A percentile compares a stretch with the other conserved stretches of the same genome.
These are phyloP conservation scores for Lasiommata megera DNA, from an alignment of 2,888 invertebrate genomes.

Conservation along the genomic window DNA sequence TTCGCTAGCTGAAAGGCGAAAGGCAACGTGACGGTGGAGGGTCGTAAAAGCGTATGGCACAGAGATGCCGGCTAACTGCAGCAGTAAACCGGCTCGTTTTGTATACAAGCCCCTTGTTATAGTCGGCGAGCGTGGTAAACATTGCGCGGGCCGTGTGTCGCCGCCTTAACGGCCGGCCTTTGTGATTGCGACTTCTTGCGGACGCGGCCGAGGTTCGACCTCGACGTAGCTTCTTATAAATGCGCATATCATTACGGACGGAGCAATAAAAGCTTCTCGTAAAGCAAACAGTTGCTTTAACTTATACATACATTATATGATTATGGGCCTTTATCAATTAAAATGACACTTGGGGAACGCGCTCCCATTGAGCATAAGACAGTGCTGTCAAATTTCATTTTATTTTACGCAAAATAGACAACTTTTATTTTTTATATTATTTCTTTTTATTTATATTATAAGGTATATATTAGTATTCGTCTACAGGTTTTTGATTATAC, in stretches of 20 bases:
- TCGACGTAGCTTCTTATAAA: constrained; percentile 42
- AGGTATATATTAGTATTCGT: too few species aligned
- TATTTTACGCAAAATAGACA: too few species aligned
- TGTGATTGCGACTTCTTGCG: constrained; percentile 61
- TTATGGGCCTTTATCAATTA: too few species aligned
- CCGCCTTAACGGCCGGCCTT: constrained; percentile 74
- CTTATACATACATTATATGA: too few species aligned
- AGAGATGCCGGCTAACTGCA: constrained; percentile 76
- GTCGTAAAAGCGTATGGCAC: constrained; percentile 78
- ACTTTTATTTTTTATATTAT: too few species aligned
- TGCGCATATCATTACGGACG: constrained; percentile 11
- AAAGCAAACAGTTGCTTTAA: neutral
- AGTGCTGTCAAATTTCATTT: too few species aligned
- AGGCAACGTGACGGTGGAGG: constrained; percentile 71
- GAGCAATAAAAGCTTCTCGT: neutral
- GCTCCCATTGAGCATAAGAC: too few species aligned
- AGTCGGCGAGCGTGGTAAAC: constrained; percentile 69
- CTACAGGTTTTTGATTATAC: too few species aligned
- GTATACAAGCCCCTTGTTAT: constrained; percentile 77
- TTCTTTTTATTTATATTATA: too few species aligned
- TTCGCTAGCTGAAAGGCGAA: constrained; percentile 76
- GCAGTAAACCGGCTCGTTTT: constrained; percentile 75
- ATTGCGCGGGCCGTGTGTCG: constrained; percentile 71
- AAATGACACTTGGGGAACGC: too few species aligned
- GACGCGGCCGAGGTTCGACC: constrained; percentile 54